Evolutionary conservation across 2,888 invertebrate genomes (phyloP), one percentile per base, ranked within the genome.

Genomic region (Idaea dimidiata): DNA sequence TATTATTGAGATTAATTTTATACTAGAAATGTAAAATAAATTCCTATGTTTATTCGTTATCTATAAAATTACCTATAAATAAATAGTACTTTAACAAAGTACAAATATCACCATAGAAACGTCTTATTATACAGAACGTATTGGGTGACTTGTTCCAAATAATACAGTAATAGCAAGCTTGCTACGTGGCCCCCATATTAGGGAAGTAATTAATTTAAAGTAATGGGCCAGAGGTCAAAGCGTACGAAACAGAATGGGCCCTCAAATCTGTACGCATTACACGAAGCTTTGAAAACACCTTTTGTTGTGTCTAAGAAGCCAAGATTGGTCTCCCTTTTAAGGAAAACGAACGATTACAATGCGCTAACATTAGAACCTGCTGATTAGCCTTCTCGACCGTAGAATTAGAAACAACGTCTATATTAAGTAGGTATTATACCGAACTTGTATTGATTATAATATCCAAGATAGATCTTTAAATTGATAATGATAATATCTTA

Each of bases 121-220:
- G 7, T 14, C 3, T 43, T 43, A 14, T 43, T 43, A 43, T 43
- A 7, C 14, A 43, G 10, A 14, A 43, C 43, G 14, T 43, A 43
- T 43, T 43, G 8, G 43, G 43, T 43, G 43, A 43, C 7, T 43
- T 43, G 43, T 7, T 43, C 14, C 43, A 43, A 10, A 43, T 43
- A 43, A 43, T 43, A 14, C 43, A 43, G 8, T 43, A 33, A 43
- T 43, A 43, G 2, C 43, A 43, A 43, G 43, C 43, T 43, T 43
- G 14, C 43, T 43, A 43, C 43, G 43, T 43, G 43, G 43, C 43
- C 43, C 43, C 43, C 43, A 57, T 63, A 63, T 59, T 57, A 24
- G 60, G 16, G 16, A 7, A 17, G 53, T 59, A 61, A 63, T 63
- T 63, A 63, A 63, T 58, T 63, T 58, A 24, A 54, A 56, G 24